Percentiles rank a stretch among this genome's conserved stretches.
Evolutionary conservation across 2,888 invertebrate species (phyloP).

Genomic region (Sinhomidia bicolor): DNA sequence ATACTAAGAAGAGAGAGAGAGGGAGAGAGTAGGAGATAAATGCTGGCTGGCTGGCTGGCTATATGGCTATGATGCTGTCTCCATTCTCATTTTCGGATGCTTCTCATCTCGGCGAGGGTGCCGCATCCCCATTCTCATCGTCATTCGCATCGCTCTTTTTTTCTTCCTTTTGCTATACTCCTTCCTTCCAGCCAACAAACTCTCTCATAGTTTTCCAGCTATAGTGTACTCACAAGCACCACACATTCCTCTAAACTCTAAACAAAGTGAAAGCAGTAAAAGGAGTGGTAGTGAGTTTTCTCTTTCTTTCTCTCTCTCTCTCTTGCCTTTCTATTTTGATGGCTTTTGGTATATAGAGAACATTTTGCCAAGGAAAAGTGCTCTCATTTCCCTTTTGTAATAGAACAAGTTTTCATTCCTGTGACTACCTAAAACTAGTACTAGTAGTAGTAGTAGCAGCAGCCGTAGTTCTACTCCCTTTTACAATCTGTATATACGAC

Average conservation of each 20-base stretch:
- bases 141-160: slow-evolving; percentile 21
- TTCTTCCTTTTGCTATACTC: background rate
- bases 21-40: background rate
- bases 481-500: background rate
- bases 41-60: too few species aligned
- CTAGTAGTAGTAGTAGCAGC: too few species aligned
- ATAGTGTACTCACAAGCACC: background rate
- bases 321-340: background rate
- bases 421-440: too few species aligned
- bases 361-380: slow-evolving; percentile 56
- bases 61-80: background rate
- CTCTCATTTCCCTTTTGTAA: slow-evolving; percentile 58
- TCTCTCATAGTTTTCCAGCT: background rate
- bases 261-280: slow-evolving; percentile 43
- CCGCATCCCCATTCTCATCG: slow-evolving; percentile 39
- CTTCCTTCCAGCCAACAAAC: background rate
- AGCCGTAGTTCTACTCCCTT: too few species aligned
- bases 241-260: slow-evolving; percentile 30
- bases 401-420: slow-evolving; percentile 5
- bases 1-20: too few species aligned
- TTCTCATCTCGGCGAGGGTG: background rate
- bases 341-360: slow-evolving; percentile 7
- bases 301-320: background rate
- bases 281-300: slow-evolving; percentile 28
- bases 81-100: slow-evolving; percentile 23